Evolutionary conservation across 2,888 invertebrate species (phyloP).

Genomic region (Oscheius sp.): DNA sequence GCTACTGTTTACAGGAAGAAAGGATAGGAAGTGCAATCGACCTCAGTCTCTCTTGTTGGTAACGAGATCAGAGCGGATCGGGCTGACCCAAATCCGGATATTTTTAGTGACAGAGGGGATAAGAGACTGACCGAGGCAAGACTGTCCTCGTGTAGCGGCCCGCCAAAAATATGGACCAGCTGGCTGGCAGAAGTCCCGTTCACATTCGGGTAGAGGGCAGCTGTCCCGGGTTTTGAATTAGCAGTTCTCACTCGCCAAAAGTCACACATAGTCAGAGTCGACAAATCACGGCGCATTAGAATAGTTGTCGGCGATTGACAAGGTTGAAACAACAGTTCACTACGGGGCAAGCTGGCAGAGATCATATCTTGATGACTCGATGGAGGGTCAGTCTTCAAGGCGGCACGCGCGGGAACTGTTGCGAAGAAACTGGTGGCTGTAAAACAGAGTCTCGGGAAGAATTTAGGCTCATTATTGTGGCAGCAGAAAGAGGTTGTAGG

Average conservation of each 20-base stretch:
- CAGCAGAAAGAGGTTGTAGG: neutral
- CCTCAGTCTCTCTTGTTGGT: neutral
- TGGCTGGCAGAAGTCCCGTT: conserved; percentile 19
- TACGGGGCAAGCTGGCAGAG: conserved; percentile 5
- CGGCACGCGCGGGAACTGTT: conserved; percentile 19
- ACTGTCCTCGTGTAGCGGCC: neutral
- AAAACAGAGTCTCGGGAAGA: conserved; percentile 5
- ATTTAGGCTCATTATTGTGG: neutral
- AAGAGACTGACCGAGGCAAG: too few species aligned
- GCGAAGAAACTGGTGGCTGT: neutral
- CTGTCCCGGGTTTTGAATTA: conserved; percentile 12
- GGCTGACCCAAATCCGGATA: conserved; percentile 29
- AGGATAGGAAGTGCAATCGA: conserved; percentile 31
- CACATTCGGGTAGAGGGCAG: conserved; percentile 14
- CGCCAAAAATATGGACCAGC: conserved; percentile 23
- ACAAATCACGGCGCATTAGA: conserved; percentile 37
- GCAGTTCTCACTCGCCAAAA: neutral
- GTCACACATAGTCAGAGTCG: neutral
- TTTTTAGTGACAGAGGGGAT: neutral
- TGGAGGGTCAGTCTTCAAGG: neutral
- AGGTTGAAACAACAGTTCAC: conserved; percentile 36
- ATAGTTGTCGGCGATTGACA: conserved; percentile 37
- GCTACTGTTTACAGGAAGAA: conserved; percentile 16
- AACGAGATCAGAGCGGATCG: conserved; percentile 29
- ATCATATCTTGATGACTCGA: conserved; percentile 11